A percentile compares a stretch with the other conserved stretches of the same genome.
Evolutionary conservation across 2,888 invertebrate species (phyloP).

Genomic region (Shargacucullia verbasci): DNA sequence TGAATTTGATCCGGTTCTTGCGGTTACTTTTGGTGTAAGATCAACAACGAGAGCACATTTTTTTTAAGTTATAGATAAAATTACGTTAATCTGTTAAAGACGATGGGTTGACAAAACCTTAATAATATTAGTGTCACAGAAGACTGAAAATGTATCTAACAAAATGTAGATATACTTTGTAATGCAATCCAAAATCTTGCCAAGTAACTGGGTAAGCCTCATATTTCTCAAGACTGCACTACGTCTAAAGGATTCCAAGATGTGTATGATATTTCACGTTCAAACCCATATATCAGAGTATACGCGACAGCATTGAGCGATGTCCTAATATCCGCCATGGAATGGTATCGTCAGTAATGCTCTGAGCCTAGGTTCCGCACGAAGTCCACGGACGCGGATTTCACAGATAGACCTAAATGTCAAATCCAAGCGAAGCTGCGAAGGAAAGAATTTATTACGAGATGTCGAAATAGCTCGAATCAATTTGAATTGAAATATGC

Average conservation of each 20-base stretch:
- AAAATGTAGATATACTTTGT: too few relatives aligned
- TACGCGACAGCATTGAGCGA: slow-evolving; percentile 77
- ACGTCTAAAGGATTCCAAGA: slow-evolving; percentile 47
- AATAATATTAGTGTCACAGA: too few relatives aligned
- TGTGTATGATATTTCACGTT: slow-evolving; percentile 56
- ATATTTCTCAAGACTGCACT: slow-evolving; percentile 47
- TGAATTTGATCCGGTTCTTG: too few relatives aligned
- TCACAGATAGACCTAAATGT: slow-evolving; percentile 38
- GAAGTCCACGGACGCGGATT: slow-evolving; percentile 31
- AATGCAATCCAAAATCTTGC: too few relatives aligned
- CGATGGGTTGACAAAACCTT: too few relatives aligned
- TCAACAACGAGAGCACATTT: too few relatives aligned
- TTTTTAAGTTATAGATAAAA: too few relatives aligned
- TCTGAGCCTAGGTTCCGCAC: slow-evolving; percentile 40
- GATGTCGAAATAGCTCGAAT: slow-evolving; percentile 57
- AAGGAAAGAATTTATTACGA: slow-evolving; percentile 58
- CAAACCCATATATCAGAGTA: slow-evolving; percentile 70
- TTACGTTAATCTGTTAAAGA: too few relatives aligned
- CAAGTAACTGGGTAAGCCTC: slow-evolving; percentile 1
- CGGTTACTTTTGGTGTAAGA: too few relatives aligned
- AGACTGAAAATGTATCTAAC: too few relatives aligned
- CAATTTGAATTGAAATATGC: slow-evolving; percentile 60
- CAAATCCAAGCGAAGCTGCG: slow-evolving; percentile 31
- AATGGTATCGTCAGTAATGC: slow-evolving; percentile 68
- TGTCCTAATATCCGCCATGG: slow-evolving; percentile 82